Evolutionary conservation across 92 coral and sea anemone genomes (phyloP), one percentile per base, ranked within the genome.

Genomic region (Montipora capitata): DNA sequence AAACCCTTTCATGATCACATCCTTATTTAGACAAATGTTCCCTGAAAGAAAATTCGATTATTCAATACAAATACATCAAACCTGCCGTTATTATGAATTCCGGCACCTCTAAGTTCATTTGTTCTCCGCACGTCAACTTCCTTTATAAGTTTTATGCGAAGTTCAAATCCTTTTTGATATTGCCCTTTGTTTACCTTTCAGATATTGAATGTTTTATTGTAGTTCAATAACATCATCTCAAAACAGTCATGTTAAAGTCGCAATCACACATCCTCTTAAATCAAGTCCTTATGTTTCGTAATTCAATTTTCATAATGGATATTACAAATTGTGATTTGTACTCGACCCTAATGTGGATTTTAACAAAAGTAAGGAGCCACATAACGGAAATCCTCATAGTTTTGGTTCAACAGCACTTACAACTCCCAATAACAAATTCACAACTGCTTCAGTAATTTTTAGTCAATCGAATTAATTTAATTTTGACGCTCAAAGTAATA

Each of bases 1-100:
- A 81, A 83, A 83, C 79, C 87, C 43, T 83, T 83, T 83, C 87
- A 83, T 73, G 42, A 72, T 72, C 79, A 48, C 80, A 83, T 83
- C 87, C 87, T 83, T 83, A 75, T 83, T 83, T 83, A 70, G 79
- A 73, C 87, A 83, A 83, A 83, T 83, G 87, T 83, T 72, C 87
- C 87, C 79, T 72, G 39, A 61, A 83, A 83, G 79, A 83, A 83
- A 83, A 59, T 61, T 58, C 62, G 42, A 72, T 83, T 73, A 72
- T 59, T 83, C 72, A 62, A 83, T 58, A 57, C 61, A 62, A 83
- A 69, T 83, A 72, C 79, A 72, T 83, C 78, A 70, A 10, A 51
- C 70, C 87, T 43, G 18, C 69, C 49, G 70, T 72, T 83, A 83
- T 72, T 72, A 16, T 83, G 79, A 83, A 83, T 83, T 83, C 87